Percentiles rank a stretch among this genome's conserved stretches.
Evolutionary conservation across 2,113 vertebrate genomes (phyloP).

Genomic region (Tragelaphus strepsiceros): DNA sequence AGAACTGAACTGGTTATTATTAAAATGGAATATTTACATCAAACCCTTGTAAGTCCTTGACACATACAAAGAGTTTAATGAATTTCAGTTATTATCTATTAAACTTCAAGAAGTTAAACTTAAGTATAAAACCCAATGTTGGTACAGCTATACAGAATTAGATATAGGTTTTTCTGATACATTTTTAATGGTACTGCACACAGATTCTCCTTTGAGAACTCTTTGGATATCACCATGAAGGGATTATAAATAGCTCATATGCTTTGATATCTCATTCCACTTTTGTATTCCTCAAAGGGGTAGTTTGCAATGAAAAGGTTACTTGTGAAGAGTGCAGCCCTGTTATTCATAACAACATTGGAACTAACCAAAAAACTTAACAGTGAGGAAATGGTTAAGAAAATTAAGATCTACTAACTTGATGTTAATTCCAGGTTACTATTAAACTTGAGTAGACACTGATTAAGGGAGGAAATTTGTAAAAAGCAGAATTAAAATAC

Average conservation of each 20-base stretch:
- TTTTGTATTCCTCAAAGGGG: background rate
- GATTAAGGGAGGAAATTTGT: background rate
- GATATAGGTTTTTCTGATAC: background rate
- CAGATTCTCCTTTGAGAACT: background rate
- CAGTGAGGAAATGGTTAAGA: background rate
- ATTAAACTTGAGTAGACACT: background rate
- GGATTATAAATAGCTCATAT: background rate
- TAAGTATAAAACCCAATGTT: background rate
- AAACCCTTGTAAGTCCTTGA: background rate
- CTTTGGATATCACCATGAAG: background rate
- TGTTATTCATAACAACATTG: background rate
- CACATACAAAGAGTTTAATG: background rate
- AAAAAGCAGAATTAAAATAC: constrained; percentile 50
- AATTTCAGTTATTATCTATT: background rate
- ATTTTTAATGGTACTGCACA: background rate
- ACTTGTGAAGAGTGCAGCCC: background rate
- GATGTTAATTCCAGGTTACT: background rate
- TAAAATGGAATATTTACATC: background rate
- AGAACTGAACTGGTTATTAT: background rate
- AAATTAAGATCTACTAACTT: background rate
- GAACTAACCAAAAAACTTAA: background rate
- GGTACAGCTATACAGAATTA: background rate
- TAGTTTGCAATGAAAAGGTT: background rate
- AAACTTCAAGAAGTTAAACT: constrained; percentile 20
- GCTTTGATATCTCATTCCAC: background rate